A percentile compares a stretch with the other conserved stretches of the same genome.
phyloP scores from a whole-genome alignment of 2,797 vertebrate genomes.

The Toxotes lorentzi region DNA sequence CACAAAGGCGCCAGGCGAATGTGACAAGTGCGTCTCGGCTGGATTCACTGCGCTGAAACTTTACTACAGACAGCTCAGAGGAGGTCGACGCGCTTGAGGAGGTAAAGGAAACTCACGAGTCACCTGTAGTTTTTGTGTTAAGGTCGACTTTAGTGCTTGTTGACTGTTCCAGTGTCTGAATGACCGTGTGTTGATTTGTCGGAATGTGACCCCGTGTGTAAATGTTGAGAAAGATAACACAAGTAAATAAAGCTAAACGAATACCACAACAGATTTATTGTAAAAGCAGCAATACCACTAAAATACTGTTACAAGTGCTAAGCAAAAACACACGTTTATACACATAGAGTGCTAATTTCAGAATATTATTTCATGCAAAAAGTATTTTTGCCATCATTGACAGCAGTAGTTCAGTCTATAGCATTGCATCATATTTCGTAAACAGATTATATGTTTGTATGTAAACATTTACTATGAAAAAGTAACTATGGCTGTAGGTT shows the following conservation, averaged over 20 bases:
- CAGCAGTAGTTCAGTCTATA: too few relatives aligned
- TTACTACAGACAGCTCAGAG: neutral
- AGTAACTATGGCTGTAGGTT: too few relatives aligned
- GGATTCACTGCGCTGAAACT: neutral
- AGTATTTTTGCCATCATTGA: too few relatives aligned
- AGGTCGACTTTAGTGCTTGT: neutral
- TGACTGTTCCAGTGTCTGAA: neutral
- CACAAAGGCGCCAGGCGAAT: neutral
- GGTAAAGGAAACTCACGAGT: constrained; percentile 34
- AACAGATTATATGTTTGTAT: too few relatives aligned
- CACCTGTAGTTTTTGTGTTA: neutral
- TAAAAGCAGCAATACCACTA: too few relatives aligned
- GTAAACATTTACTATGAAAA: too few relatives aligned
- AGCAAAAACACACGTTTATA: too few relatives aligned
- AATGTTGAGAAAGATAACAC: neutral
- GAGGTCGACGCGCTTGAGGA: neutral
- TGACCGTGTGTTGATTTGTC: neutral
- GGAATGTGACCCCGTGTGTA: neutral
- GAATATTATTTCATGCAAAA: too few relatives aligned
- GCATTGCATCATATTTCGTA: too few relatives aligned
- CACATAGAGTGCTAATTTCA: too few relatives aligned
- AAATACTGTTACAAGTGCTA: too few relatives aligned
- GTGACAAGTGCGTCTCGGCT: neutral
- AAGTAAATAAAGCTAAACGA: neutral
- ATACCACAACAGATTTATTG: neutral